Evolutionary conservation across 2,797 vertebrate species (phyloP), one percentile per base, ranked within the genome.

Genomic region (Aythya fuligula): DNA sequence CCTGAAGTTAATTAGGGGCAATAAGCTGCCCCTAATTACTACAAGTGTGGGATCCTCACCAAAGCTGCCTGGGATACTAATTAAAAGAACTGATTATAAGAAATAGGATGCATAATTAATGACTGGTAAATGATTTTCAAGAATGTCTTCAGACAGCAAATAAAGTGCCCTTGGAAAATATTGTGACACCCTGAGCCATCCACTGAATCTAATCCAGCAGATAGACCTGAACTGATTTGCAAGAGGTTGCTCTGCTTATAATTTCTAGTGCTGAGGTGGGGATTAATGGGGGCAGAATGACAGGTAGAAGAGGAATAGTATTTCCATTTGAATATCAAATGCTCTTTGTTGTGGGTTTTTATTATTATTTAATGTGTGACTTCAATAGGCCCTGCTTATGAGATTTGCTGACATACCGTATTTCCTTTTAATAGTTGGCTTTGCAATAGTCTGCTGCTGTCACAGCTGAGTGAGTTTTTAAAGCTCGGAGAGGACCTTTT

Each of bases 91-190:
- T 87, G 79, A 87, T 95, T 93, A 86, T 91, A 92, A 91, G 85
- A 93, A 95, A 95, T 91, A 66, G 75, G 91, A 95, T 93, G 89
- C 79, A 96, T 96, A 95, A 95, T 93, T 96, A 95, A 95, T 96
- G 87, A 80, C 81, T 71, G 67, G 93, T 81, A 90, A 90, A 77
- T 87, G 2, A 60, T 93, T 95, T 96, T 93, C 47, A 61, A 87
- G 60, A 82, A 45, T 85, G 80, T 90, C 92, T 95, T 90, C 84
- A 74, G 84, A 94, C 84, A 92, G 88, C 61, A 95, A 89, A 80
- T 89, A 89, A 89, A 76, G 49, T 87, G 92, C 49, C 87, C 92
- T 93, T 97, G 90, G 90, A 94, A 95, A 93, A 92, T 93, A 80
- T 6, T 92, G 74, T 85, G 86, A 61, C 41, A 74, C 45, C 2